These are phyloP conservation scores for Colostygia pectinataria DNA, from an alignment of 2,888 invertebrate species.

Conservation along the genomic window DNA sequence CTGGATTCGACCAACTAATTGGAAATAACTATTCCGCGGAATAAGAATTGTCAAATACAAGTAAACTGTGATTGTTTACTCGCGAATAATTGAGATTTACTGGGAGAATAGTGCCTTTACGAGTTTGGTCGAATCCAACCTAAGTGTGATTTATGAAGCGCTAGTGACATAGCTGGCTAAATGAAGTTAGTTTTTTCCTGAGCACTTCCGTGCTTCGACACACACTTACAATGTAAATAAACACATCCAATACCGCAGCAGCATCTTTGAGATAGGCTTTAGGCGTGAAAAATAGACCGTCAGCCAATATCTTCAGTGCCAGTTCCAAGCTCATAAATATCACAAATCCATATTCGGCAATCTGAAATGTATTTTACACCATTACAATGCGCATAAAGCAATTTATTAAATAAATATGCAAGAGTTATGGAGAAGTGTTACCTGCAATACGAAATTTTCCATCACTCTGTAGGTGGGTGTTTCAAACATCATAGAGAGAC, in stretches of 20 bases:
- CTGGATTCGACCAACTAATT: too few species aligned
- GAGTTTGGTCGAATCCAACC: too few species aligned
- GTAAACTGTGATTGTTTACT: too few species aligned
- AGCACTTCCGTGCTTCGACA: too few species aligned
- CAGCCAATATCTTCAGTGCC: slow-evolving; percentile 96
- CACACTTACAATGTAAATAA: slow-evolving; percentile 94
- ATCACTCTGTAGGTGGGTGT: slow-evolving; percentile 96
- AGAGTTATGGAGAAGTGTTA: slow-evolving; percentile 37
- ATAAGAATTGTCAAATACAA: too few species aligned
- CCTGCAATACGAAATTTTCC: slow-evolving; percentile 95
- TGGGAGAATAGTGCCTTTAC: too few species aligned
- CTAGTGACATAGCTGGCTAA: too few species aligned
- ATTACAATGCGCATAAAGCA: neutral
- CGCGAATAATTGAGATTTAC: too few species aligned
- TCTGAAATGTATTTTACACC: slow-evolving; percentile 53
- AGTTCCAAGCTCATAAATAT: slow-evolving; percentile 99
- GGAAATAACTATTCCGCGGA: too few species aligned
- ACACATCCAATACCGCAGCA: slow-evolving; percentile 97
- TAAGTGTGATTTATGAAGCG: too few species aligned
- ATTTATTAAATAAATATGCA: too few species aligned
- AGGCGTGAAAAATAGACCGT: slow-evolving; percentile 99
- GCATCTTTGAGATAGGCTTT: slow-evolving; percentile 99
- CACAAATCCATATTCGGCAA: slow-evolving; percentile 98
- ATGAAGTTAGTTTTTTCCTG: too few species aligned
- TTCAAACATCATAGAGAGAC: slow-evolving; percentile 99